A percentile compares a stretch with the other conserved stretches of the same genome.
Conservation (phyloP, 2,888 invertebrate species). For the Mactromeris polynyma region DNA sequence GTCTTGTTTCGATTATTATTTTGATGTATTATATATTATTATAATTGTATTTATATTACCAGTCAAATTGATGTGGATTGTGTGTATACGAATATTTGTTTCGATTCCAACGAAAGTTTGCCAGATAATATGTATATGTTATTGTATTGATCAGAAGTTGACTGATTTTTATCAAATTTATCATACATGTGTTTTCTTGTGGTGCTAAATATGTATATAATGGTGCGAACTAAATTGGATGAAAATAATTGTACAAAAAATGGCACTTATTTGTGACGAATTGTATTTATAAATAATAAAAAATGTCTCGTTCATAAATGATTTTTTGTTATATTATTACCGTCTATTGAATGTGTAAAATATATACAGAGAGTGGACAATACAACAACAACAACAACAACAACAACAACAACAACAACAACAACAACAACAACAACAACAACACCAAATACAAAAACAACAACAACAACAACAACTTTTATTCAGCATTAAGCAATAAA, state of each 20-base stretch:
- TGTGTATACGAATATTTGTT: neutral
- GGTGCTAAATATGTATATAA: conserved; percentile 34
- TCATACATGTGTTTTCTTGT: conserved; percentile 29
- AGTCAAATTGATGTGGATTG: neutral
- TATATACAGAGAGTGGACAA: no score
- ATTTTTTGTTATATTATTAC: neutral
- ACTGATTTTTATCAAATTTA: conserved; percentile 28
- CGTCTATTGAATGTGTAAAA: no score
- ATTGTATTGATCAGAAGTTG: neutral
- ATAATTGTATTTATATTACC: conserved; percentile 26
- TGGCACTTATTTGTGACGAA: conserved; percentile 9
- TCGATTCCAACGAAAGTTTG: conserved; percentile 12
- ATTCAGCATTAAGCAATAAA: no score
- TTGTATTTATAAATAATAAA: conserved; percentile 25
- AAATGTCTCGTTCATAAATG: conserved; percentile 22
- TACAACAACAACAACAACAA: no score
- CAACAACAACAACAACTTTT: no score
- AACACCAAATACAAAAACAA: no score
- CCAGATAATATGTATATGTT: neutral
- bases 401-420: no score
- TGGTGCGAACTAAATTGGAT: conserved; percentile 18
- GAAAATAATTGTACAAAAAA: conserved; percentile 23
- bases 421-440: no score
- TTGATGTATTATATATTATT: conserved; percentile 29
- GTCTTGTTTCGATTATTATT: neutral